Base-by-base conservation (phyloP, 2,113 vertebrate genomes). In the Spheniscus mendiculus region DNA sequence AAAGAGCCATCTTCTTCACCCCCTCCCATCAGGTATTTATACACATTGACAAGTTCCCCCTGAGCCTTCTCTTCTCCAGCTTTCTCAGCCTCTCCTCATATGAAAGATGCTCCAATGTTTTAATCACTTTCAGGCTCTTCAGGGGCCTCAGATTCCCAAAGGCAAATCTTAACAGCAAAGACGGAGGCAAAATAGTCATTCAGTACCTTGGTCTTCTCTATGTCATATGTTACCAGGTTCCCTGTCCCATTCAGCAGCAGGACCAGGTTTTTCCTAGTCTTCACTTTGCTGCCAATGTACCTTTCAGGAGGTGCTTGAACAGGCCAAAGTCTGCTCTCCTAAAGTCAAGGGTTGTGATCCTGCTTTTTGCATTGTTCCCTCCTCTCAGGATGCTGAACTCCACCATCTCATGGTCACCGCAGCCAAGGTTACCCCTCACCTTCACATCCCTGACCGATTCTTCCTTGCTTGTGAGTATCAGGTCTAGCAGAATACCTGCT, bases 31-130 rank as follows among this genome's bases (percentile, higher is more conserved):
- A 74, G 18, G 4, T 55, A 15, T 71, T 74, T 71, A 16, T 13
- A 38, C 2, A 47, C 26, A 34, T 4, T 32, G 32, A 34, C 12
- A n/a, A 63, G 19, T 52, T 87, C 0, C 0, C 25, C 4, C 18
- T 26, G 9, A 61, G 21, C 18, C 4, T 66, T 56, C 9, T 87
- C 11, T 69, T 58, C 30, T 83, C n/a, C 22, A 63, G 18, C 14
- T 82, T 11, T 65, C 34, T 88, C 34, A 63, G 3, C 1, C 1
- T 47, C 32, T 93, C 17, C 20, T 82, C 23, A 21, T 59, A 50
- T 21, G 34, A 90, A 78, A 91, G 18, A 17, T 44, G 4, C 3
- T 86, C 19, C 21, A n/a, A 8, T 12, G 3, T 52, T 77, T 69
- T 73, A 55, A 25, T 32, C 5, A 4, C 13, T 76, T 85, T 47